phyloP scores from a whole-genome alignment of 2,888 invertebrate species.

The Drosophila stalkeri region DNA sequence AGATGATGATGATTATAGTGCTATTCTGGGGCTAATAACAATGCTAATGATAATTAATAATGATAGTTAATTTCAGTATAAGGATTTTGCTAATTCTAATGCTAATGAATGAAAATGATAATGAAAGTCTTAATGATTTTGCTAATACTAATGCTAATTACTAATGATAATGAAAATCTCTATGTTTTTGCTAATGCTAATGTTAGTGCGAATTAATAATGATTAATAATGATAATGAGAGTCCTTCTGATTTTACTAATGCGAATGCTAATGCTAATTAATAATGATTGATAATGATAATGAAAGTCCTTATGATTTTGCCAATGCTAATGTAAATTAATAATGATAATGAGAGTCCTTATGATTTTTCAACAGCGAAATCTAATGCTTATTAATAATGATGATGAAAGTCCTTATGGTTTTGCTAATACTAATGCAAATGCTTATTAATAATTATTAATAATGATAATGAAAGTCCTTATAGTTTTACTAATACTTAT shows the following conservation, averaged over 20 bases:
- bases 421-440: background rate
- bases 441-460: background rate
- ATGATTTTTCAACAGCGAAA: background rate
- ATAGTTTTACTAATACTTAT: no score
- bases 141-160: background rate
- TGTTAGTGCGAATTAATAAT: background rate
- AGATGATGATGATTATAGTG: background rate
- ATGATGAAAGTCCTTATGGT: background rate
- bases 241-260: background rate
- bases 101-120: background rate
- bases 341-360: background rate
- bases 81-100: background rate
- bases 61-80: no score
- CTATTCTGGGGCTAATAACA: no score
- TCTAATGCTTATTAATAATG: background rate
- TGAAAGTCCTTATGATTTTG: background rate
- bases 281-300: background rate
- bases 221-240: background rate
- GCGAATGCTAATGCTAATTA: background rate
- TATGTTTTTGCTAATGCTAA: background rate
- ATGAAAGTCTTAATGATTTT: background rate
- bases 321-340: background rate
- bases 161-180: background rate
- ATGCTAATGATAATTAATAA: background rate
- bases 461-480: no score